These are phyloP conservation scores for Dolichoris vasculosae DNA, from an alignment of 1,140 invertebrate species.

Conservation along the genomic window DNA sequence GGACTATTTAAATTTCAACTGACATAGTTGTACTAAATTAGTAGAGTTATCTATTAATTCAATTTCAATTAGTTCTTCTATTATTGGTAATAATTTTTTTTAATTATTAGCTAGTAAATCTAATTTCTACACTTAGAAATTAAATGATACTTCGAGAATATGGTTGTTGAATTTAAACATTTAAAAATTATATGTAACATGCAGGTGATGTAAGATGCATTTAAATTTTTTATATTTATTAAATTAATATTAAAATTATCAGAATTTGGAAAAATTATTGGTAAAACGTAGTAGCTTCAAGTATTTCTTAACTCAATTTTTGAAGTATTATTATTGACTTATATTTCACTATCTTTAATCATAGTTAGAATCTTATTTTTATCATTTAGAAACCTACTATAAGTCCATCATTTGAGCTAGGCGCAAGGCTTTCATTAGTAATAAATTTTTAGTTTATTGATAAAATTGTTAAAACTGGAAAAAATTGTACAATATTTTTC, in stretches of 20 bases:
- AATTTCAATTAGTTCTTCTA: constrained; percentile 25
- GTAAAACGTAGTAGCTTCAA: constrained; percentile 36
- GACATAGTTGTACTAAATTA: constrained; percentile 49
- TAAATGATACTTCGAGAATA: neutral
- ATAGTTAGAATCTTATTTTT: constrained; percentile 53
- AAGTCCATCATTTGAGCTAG: constrained; percentile 45
- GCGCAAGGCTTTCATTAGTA: constrained; percentile 2
- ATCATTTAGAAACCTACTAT: constrained; percentile 59
- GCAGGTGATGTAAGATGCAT: neutral
- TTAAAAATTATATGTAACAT: constrained; percentile 32
- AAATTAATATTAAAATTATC: constrained; percentile 18
- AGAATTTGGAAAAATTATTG: constrained; percentile 13
- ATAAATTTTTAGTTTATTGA: neutral
- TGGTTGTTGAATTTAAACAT: neutral
- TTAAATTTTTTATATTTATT: constrained; percentile 18
- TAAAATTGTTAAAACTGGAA: no score
- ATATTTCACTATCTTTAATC: constrained; percentile 48
- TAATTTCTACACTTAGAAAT: constrained; percentile 1
- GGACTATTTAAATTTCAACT: constrained; percentile 53
- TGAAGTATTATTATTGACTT: constrained; percentile 21
- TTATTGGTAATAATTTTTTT: constrained; percentile 39
- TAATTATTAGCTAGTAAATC: constrained; percentile 50
- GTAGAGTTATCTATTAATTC: constrained; percentile 30
- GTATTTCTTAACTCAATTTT: neutral
- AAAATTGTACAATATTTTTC: constrained; percentile 38